These are phyloP conservation scores for Callospermophilus lateralis DNA, from an alignment of 2,113 vertebrate species.

Conservation along the genomic window DNA sequence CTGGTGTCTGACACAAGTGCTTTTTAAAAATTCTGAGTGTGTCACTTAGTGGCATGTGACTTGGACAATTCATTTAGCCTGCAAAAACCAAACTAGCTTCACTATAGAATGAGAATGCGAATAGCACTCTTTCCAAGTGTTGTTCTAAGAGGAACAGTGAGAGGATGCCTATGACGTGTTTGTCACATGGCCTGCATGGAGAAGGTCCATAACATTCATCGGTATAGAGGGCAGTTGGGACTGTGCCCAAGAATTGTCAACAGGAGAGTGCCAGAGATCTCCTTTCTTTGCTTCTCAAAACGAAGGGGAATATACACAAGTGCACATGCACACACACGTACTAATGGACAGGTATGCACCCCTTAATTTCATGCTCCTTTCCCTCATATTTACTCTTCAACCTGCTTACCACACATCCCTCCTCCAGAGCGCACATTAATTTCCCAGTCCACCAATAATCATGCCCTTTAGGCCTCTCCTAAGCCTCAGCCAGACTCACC, in stretches of 20 bases:
- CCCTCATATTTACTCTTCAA: background rate
- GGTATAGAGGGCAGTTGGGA: background rate
- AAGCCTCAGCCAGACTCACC: constrained; percentile 74
- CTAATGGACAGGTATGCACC: accelerated
- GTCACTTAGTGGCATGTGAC: background rate
- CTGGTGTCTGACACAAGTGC: background rate
- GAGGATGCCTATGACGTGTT: too few relatives aligned
- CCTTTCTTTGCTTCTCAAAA: background rate
- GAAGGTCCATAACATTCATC: background rate
- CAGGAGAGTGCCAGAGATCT: background rate
- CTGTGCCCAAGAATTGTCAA: background rate
- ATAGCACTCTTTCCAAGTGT: background rate
- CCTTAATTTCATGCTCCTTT: background rate
- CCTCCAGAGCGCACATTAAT: background rate
- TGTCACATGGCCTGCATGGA: too few relatives aligned
- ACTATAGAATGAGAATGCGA: background rate
- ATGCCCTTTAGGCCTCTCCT: accelerated
- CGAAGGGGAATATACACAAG: background rate
- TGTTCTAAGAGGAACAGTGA: background rate
- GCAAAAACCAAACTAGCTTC: background rate
- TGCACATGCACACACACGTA: too few relatives aligned
- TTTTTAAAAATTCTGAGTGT: background rate
- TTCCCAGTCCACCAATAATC: background rate
- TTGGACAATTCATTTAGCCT: background rate
- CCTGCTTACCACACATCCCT: background rate